phyloP scores from a whole-genome alignment of 1,140 invertebrate species.

The Teleopsis dalmanni region DNA sequence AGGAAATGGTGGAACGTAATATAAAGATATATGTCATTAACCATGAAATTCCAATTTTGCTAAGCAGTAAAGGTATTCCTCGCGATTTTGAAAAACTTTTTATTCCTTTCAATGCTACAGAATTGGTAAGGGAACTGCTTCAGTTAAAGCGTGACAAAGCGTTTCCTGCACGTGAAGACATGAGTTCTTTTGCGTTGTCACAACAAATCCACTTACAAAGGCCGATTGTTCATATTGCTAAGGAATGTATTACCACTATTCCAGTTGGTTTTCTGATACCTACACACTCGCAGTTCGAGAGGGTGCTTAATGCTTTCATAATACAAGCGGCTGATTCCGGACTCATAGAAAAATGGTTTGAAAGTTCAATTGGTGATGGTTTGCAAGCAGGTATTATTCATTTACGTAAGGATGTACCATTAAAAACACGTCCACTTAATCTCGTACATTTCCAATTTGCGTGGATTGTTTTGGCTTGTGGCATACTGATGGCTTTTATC shows the following conservation, averaged over 20 bases:
- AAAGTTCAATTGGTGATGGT: background rate
- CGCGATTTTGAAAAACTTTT: background rate
- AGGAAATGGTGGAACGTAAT: background rate
- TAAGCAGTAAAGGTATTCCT: conserved; percentile 4
- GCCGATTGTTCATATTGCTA: background rate
- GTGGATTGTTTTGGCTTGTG: conserved; percentile 9
- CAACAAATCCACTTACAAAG: conserved; percentile 4
- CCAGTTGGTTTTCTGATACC: conserved; percentile 12
- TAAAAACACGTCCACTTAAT: background rate
- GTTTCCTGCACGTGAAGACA: conserved; percentile 5
- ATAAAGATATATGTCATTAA: conserved; percentile 2
- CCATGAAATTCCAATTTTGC: conserved; percentile 10
- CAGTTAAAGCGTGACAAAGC: background rate
- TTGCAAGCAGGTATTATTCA: conserved; percentile 5
- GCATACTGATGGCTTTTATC: background rate
- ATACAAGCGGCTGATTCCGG: conserved; percentile 4
- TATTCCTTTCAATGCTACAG: background rate
- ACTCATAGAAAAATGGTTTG: conserved; percentile 7
- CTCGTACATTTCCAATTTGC: conserved; percentile 14
- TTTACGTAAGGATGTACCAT: background rate
- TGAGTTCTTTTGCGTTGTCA: background rate
- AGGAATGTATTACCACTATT: conserved; percentile 12
- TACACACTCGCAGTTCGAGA: conserved; percentile 8
- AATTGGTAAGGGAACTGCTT: conserved; percentile 4
- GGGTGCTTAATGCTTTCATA: conserved; percentile 10